These are phyloP conservation scores for Phasia obesa DNA, from an alignment of 2,888 invertebrate genomes.

Conservation along the genomic window DNA sequence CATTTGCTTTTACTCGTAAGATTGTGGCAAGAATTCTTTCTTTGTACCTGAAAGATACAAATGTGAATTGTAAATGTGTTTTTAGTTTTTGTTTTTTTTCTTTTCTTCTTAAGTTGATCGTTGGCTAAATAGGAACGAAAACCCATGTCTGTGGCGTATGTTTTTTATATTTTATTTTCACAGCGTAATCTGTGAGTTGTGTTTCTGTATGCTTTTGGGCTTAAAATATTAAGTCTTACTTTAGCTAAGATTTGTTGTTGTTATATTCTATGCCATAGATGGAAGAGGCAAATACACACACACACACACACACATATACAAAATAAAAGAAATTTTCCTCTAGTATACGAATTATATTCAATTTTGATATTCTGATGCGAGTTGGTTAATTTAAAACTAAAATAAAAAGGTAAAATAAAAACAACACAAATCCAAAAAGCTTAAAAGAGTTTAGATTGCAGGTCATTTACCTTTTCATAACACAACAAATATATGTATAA, in stretches of 20 bases:
- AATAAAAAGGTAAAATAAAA: conserved; percentile 24
- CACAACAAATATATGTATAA: background rate
- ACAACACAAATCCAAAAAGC: conserved; percentile 8
- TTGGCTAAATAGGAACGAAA: conserved; percentile 4
- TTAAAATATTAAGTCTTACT: conserved; percentile 29
- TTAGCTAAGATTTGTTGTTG: conserved; percentile 2
- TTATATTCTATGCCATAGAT: background rate
- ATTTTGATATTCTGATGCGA: conserved; percentile 18
- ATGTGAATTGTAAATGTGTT: conserved; percentile 4
- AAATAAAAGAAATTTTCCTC: conserved; percentile 15
- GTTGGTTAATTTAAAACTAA: conserved; percentile 27
- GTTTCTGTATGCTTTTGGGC: conserved; percentile 16
- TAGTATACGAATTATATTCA: conserved; percentile 36
- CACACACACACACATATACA: conserved; percentile 1
- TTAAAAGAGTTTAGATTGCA: conserved; percentile 19
- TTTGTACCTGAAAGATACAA: conserved; percentile 4
- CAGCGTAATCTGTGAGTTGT: conserved; percentile 11
- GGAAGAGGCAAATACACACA: background rate
- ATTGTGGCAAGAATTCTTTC: conserved; percentile 11
- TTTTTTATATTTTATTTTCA: background rate
- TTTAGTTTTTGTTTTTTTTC: background rate
- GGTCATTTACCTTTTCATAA: conserved; percentile 45
- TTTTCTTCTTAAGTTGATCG: conserved; percentile 23
- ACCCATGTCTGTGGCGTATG: conserved; percentile 20
- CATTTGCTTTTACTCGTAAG: background rate